A percentile compares a stretch with the other conserved stretches of the same genome.
Evolutionary conservation across 37 sponge, comb jelly and placozoan species (phyloP).

Genomic region (Hormiphora californensis): DNA sequence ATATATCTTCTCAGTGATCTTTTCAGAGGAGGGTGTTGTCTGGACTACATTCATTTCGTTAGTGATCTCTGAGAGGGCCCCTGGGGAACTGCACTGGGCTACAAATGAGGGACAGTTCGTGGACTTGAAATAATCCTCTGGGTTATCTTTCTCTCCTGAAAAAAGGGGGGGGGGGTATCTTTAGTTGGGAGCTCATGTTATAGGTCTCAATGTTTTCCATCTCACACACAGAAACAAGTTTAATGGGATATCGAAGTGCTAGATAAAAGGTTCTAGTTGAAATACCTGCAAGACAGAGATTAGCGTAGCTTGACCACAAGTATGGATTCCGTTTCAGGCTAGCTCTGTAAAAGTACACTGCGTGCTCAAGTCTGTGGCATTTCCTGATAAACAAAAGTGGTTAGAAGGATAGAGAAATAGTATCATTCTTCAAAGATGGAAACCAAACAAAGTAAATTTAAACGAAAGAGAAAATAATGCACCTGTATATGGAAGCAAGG

Average conservation of each 20-base stretch:
- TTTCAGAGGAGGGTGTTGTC: neutral
- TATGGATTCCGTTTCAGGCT: constrained; percentile 77
- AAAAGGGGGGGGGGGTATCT: too few species aligned
- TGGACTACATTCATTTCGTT: constrained; percentile 23
- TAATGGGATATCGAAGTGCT: too few species aligned
- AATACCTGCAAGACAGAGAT: constrained; percentile 66
- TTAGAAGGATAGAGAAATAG: neutral
- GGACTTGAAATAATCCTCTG: constrained; percentile 64
- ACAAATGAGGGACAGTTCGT: constrained; percentile 62
- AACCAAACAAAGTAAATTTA: neutral
- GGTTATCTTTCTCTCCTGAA: constrained; percentile 58
- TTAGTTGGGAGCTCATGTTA: too few species aligned
- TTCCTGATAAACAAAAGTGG: neutral
- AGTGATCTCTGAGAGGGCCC: constrained; percentile 44
- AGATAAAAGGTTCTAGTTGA: neutral
- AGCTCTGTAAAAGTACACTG: constrained; percentile 59
- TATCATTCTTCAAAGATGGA: too few species aligned
- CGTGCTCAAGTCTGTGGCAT: constrained; percentile 60
- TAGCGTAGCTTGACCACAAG: constrained; percentile 77
- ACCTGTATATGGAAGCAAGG: constrained; percentile 52
- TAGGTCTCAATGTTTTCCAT: too few species aligned
- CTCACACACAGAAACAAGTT: too few species aligned
- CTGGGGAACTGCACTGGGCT: neutral
- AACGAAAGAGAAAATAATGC: neutral
- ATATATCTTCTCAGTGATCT: constrained; percentile 52